Base-by-base conservation (phyloP, 2,888 invertebrate species). In the Eurytoma californica region DNA sequence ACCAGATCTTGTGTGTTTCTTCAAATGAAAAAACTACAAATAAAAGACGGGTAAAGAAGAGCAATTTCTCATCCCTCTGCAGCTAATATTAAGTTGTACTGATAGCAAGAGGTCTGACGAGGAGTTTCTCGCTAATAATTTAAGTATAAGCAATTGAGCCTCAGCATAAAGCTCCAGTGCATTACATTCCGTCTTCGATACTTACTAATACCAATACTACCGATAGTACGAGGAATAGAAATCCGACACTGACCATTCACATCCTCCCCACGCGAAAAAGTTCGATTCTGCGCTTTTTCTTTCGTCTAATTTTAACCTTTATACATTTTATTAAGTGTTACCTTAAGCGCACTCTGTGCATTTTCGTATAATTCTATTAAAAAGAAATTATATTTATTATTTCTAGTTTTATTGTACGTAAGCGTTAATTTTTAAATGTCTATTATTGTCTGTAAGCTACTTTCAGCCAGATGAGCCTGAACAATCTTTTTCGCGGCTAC, bases 131-230 rank as follows among this genome's bases (percentile, higher is more conserved):
- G 87, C 58, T 72, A 87, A 84, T 73, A 83, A 85, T 84, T 87
- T 83, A 85, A 88, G 87, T 88, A 89, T 88, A 89, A 88, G 86
- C 83, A 83, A 86, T 84, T 74, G 83, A 85, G 83, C 83, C 81
- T 73, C 84, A 83, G 66, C 49, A 30, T 30, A 69, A 24, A 70
- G 20, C 57, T 70, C 9, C 77, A 75, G 77, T 75, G 70, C 67
- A 70, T 80, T 76, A 77, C 80, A 82, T 80, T 83, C 82, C 80
- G 83, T 83, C 82, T 80, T 65, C 69, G 61, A 74, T 24, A 18
- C 66, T 51, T 24, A 24, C 24, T 24, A 24, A 24, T 24, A 24
- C 24, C 24, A 24, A 24, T 24, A 24, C 24, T 24, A 24, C 24
- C 24, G 24, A 24, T 24, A 24, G 24, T 30, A 30, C 3, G 30